Evolutionary conservation across 2,113 vertebrate species (phyloP).

Genomic region (Raja brachyura): DNA sequence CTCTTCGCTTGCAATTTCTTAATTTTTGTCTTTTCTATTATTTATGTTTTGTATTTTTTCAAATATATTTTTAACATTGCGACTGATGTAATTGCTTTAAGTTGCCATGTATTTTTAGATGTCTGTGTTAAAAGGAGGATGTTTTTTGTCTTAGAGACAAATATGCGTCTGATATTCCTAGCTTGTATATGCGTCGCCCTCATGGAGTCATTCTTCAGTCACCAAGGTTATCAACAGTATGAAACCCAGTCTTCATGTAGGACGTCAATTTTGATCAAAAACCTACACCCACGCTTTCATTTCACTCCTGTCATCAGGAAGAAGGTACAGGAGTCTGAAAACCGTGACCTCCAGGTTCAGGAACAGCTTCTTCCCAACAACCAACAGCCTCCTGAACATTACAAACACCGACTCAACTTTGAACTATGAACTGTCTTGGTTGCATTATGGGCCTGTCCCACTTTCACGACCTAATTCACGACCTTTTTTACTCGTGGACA

Average conservation of each 20-base stretch:
- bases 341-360: too few relatives aligned
- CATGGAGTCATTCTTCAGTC: background rate
- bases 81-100: background rate
- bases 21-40: background rate
- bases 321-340: too few relatives aligned
- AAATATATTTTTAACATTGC: background rate
- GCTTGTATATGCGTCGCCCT: background rate
- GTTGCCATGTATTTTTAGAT: background rate
- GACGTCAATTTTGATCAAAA: background rate
- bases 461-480: too few relatives aligned
- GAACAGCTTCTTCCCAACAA: too few relatives aligned
- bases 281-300: too few relatives aligned
- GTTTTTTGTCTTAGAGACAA: background rate
- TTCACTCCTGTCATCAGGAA: too few relatives aligned
- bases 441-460: too few relatives aligned
- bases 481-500: too few relatives aligned
- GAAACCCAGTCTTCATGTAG: too few relatives aligned
- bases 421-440: too few relatives aligned
- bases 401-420: too few relatives aligned
- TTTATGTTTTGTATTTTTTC: background rate
- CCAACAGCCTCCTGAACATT: too few relatives aligned
- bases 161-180: background rate
- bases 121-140: background rate
- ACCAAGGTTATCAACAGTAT: background rate
- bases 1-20: background rate